These are phyloP conservation scores for Myiotriccus ornatus DNA, from an alignment of 2,797 vertebrate genomes.

Conservation along the genomic window DNA sequence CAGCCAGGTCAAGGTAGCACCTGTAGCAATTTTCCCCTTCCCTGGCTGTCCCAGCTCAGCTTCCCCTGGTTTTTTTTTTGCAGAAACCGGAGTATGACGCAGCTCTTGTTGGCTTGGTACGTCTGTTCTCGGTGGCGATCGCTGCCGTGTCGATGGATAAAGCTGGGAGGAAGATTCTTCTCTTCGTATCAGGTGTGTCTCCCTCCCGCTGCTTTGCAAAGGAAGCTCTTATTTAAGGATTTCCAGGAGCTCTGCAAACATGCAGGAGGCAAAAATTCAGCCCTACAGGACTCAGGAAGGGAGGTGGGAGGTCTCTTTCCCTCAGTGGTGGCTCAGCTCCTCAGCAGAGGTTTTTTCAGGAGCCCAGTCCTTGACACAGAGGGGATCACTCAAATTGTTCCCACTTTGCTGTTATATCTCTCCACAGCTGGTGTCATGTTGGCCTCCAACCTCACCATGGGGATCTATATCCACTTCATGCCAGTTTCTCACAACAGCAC, in stretches of 20 bases:
- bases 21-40: background rate
- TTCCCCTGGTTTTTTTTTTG: background rate
- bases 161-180: slow-evolving; percentile 80
- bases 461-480: slow-evolving; percentile 74
- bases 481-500: background rate
- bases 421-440: slow-evolving; percentile 83
- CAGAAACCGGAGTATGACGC: slow-evolving; percentile 73
- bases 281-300: background rate
- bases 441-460: slow-evolving; percentile 82
- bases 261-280: background rate
- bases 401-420: background rate
- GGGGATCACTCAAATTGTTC: accelerated
- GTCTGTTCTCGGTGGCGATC: slow-evolving; percentile 71
- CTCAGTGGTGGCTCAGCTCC: background rate
- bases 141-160: slow-evolving; percentile 78
- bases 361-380: accelerated
- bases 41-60: background rate
- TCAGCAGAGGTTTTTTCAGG: background rate
- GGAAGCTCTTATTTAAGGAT: background rate
- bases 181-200: slow-evolving; percentile 75
- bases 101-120: slow-evolving; percentile 74
- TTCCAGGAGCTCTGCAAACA: background rate
- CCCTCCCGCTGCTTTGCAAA: background rate
- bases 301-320: background rate
- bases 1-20: background rate